phyloP scores from a whole-genome alignment of 2,888 invertebrate genomes.

The Pyralis farinalis region DNA sequence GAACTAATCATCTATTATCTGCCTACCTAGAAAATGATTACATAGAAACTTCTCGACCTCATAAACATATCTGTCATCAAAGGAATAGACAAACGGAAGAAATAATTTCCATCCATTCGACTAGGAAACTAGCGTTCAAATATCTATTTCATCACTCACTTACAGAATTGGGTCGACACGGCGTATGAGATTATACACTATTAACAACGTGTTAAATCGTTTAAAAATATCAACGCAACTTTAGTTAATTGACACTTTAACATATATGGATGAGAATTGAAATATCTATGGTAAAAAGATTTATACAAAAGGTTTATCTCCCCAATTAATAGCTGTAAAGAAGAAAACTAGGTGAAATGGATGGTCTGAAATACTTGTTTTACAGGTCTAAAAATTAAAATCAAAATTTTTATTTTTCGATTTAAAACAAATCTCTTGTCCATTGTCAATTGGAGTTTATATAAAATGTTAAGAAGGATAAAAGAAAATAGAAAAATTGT shows the following conservation, averaged over 20 bases:
- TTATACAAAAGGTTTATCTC: too few relatives aligned
- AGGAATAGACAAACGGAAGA: constrained; percentile 42
- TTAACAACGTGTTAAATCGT: constrained; percentile 61
- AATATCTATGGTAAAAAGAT: too few relatives aligned
- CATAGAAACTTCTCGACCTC: constrained; percentile 11
- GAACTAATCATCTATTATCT: not conserved
- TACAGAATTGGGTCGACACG: constrained; percentile 48
- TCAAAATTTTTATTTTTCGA: too few relatives aligned
- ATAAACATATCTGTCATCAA: constrained; percentile 50
- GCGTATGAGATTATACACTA: constrained; percentile 55
- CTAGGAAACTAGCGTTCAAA: constrained; percentile 34
- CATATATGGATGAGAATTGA: too few relatives aligned
- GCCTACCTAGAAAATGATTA: not conserved
- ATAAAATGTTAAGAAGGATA: too few relatives aligned
- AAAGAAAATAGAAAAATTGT: too few relatives aligned
- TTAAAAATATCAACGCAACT: constrained; percentile 46
- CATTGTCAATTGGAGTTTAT: too few relatives aligned
- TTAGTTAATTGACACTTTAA: constrained; percentile 3
- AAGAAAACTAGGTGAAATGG: too few relatives aligned
- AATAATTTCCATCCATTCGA: constrained; percentile 45
- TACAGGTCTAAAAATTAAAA: too few relatives aligned
- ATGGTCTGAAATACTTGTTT: too few relatives aligned
- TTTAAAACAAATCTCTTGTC: too few relatives aligned
- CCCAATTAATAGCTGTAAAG: too few relatives aligned
- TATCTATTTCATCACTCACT: constrained; percentile 43